Conservation (phyloP, 2,888 invertebrate genomes). For the Dorcus hopei region DNA sequence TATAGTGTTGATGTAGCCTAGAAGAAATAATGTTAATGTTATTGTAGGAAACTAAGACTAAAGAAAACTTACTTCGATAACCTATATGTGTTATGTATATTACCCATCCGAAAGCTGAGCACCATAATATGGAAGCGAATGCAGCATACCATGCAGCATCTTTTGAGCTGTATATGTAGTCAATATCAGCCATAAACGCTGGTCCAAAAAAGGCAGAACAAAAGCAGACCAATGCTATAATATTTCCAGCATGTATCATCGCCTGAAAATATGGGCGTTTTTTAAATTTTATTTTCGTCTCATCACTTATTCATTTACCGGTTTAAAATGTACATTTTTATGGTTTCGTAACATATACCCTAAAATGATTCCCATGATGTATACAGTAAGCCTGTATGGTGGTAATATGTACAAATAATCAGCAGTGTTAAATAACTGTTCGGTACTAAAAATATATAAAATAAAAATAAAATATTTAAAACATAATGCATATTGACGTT, state of each 20-base stretch:
- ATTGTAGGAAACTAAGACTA: background rate
- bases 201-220: conserved; percentile 59
- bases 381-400: conserved; percentile 63
- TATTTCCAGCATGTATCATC: conserved; percentile 55
- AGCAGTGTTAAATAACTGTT: conserved; percentile 65
- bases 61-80: conserved; percentile 51
- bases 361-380: conserved; percentile 64
- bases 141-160: conserved; percentile 69
- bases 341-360: conserved; percentile 57
- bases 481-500: too few relatives aligned
- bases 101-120: conserved; percentile 64
- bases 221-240: conserved; percentile 52
- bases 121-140: conserved; percentile 68
- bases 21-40: background rate
- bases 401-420: conserved; percentile 68
- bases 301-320: conserved; percentile 40
- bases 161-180: conserved; percentile 59
- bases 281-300: background rate
- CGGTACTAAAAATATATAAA: conserved; percentile 51
- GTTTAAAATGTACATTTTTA: conserved; percentile 48
- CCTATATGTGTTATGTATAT: conserved; percentile 63
- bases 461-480: too few relatives aligned
- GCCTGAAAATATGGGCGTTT: background rate
- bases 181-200: conserved; percentile 61
- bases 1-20: conserved; percentile 53